These are phyloP conservation scores for Halichoerus grypus DNA, from an alignment of 2,113 vertebrate genomes.

Conservation along the genomic window DNA sequence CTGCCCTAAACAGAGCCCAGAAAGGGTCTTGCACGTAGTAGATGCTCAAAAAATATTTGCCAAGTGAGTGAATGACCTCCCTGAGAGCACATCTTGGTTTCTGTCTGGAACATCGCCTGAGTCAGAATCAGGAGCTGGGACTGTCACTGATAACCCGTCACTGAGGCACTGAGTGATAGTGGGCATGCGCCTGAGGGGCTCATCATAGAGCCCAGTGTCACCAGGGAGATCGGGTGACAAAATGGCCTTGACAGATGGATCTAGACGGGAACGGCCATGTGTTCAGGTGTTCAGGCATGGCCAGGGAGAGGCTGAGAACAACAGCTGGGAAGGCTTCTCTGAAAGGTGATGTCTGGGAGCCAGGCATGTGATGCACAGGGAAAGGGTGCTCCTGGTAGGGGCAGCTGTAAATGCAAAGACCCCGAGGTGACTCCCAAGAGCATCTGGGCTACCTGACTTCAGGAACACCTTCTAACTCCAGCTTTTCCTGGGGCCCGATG, in stretches of 20 bases:
- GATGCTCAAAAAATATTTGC: neutral
- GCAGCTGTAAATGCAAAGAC: neutral
- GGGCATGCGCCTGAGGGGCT: neutral
- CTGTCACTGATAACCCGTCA: neutral
- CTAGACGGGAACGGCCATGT: rapidly evolving
- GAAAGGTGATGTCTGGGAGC: neutral
- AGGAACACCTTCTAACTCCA: neutral
- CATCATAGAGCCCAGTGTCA: neutral
- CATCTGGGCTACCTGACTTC: neutral
- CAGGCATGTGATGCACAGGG: rapidly evolving
- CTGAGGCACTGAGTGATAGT: neutral
- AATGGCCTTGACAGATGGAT: neutral
- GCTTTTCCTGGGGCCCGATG: neutral
- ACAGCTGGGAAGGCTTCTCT: neutral
- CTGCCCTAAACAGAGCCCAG: neutral
- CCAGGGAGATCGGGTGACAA: neutral
- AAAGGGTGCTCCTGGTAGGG: neutral
- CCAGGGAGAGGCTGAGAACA: neutral
- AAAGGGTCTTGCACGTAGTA: neutral
- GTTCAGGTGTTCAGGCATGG: neutral
- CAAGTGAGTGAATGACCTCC: neutral
- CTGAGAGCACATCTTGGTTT: neutral
- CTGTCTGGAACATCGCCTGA: neutral
- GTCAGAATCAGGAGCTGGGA: neutral
- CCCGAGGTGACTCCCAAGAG: neutral